Evolutionary conservation across 2,113 vertebrate species (phyloP).

Genomic region (Tupaia tana): DNA sequence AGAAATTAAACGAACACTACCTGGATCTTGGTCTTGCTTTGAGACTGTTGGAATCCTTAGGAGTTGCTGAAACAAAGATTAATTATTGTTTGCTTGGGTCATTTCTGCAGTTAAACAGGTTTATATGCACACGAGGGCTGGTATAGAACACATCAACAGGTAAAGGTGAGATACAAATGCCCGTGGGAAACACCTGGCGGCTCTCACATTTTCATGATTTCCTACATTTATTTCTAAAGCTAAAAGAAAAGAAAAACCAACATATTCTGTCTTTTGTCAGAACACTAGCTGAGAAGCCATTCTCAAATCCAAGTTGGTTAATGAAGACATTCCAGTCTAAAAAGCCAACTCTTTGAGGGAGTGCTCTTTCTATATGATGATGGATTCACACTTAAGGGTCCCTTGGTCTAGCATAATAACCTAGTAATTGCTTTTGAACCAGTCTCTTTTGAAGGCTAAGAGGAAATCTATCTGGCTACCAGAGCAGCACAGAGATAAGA

Average conservation of each 20-base stretch:
- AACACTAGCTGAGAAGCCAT: neutral
- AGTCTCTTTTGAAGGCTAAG: neutral
- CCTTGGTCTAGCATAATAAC: neutral
- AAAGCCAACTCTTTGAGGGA: constrained; percentile 27
- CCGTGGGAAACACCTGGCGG: neutral
- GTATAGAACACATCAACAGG: constrained; percentile 65
- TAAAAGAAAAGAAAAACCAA: constrained; percentile 48
- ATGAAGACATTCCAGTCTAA: constrained; percentile 53
- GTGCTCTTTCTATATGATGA: constrained; percentile 40
- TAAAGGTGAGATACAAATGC: neutral
- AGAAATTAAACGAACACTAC: constrained; percentile 84
- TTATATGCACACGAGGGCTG: constrained; percentile 52
- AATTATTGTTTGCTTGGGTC: constrained; percentile 71
- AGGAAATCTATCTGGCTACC: constrained; percentile 32
- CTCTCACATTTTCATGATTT: constrained; percentile 8
- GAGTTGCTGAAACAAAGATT: constrained; percentile 85
- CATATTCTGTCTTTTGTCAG: constrained; percentile 27
- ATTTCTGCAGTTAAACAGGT: constrained; percentile 61
- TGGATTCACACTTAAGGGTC: neutral
- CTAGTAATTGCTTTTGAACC: constrained; percentile 20
- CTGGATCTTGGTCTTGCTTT: constrained; percentile 90
- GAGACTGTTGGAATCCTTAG: constrained; percentile 85
- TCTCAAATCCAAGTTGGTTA: constrained; percentile 36
- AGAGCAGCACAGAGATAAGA: constrained; percentile 6
- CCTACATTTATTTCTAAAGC: constrained; percentile 58